A percentile compares a stretch with the other conserved stretches of the same genome.
Conservation (phyloP, 23 tunicate species). For the Trididemnum miniatum region DNA sequence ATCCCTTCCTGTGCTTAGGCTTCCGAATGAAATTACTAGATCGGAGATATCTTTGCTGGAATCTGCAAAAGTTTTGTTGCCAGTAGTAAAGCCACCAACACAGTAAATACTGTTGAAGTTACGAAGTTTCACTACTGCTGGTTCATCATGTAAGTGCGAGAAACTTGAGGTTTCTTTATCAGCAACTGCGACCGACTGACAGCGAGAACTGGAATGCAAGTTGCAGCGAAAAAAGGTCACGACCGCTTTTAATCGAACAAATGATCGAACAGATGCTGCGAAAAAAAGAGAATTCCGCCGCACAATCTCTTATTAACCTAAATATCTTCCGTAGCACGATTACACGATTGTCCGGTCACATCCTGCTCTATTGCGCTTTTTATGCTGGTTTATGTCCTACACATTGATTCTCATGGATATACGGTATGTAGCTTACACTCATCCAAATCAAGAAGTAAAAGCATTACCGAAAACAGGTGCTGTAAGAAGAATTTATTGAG, state of each 20-base stretch:
- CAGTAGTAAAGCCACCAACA: neutral
- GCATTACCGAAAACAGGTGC: too few relatives aligned
- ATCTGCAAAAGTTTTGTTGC: neutral
- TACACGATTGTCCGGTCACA: too few relatives aligned
- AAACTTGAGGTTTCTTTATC: neutral
- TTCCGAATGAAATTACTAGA: slow-evolving; percentile 36
- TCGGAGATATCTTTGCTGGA: slow-evolving; percentile 40
- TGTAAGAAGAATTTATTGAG: too few relatives aligned
- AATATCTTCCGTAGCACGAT: neutral
- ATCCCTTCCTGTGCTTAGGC: slow-evolving; percentile 29
- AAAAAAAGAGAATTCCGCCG: neutral
- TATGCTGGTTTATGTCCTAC: too few relatives aligned
- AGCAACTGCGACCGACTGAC: neutral
- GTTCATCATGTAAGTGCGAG: neutral
- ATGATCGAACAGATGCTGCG: neutral
- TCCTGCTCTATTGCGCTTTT: too few relatives aligned
- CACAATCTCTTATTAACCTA: neutral
- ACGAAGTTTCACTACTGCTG: neutral
- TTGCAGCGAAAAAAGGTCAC: neutral
- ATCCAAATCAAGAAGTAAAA: too few relatives aligned
- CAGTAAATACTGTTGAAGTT: neutral
- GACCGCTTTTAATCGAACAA: neutral
- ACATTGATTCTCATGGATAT: too few relatives aligned
- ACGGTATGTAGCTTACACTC: too few relatives aligned
- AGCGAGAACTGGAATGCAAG: too few relatives aligned